A percentile compares a stretch with the other conserved stretches of the same genome.
Conservation (phyloP, 2,888 invertebrate genomes). For the Athripsodes cinereus region DNA sequence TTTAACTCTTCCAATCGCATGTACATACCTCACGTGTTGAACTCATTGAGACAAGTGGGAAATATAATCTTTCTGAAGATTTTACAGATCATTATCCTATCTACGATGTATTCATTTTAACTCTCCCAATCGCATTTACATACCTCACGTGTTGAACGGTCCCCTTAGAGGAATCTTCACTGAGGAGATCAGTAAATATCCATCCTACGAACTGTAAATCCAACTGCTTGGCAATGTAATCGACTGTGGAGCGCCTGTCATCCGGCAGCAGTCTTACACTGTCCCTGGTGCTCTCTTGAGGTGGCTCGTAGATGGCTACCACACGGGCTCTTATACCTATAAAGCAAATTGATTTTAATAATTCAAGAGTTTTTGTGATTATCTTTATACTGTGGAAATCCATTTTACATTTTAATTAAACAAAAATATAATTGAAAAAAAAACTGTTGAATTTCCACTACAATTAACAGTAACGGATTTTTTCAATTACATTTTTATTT, state of each 20-base stretch:
- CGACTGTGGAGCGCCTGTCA: slow-evolving; percentile 63
- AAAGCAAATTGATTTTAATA: too few species aligned
- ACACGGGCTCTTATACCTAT: slow-evolving; percentile 77
- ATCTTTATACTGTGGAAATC: too few species aligned
- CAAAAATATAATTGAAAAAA: too few species aligned
- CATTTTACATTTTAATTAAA: too few species aligned
- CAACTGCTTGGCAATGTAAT: slow-evolving; percentile 68
- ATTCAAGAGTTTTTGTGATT: too few species aligned
- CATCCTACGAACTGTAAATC: slow-evolving; percentile 85
- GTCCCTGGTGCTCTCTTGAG: slow-evolving; percentile 80
- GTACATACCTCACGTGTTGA: too few species aligned
- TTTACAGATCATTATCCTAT: too few species aligned
- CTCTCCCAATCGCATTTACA: neutral
- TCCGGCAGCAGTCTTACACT: slow-evolving; percentile 63
- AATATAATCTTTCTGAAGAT: too few species aligned
- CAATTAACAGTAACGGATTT: neutral
- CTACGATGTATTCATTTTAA: neutral
- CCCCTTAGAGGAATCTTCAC: slow-evolving; percentile 76
- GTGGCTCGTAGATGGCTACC: slow-evolving; percentile 95
- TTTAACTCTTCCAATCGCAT: too few species aligned
- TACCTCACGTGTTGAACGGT: slow-evolving; percentile 62
- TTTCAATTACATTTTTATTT: neutral
- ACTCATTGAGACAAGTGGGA: too few species aligned
- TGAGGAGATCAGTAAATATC: slow-evolving; percentile 97
- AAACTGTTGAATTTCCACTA: too few species aligned